Evolutionary conservation across 2,113 vertebrate species (phyloP).

Genomic region (Rhipidura dahli): DNA sequence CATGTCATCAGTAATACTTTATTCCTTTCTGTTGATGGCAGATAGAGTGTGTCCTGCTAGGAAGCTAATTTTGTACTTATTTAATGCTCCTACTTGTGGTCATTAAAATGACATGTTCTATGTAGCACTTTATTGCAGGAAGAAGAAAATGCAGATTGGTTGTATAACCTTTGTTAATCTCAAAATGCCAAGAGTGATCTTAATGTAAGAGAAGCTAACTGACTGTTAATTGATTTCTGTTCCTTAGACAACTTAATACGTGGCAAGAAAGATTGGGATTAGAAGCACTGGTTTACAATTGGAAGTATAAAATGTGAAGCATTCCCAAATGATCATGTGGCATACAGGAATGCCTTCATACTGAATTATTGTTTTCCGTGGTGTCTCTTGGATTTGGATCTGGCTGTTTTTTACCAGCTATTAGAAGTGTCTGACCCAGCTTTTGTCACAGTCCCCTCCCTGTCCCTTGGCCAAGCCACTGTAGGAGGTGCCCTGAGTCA

Average conservation of each 20-base stretch:
- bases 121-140: slow-evolving; percentile 80
- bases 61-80: slow-evolving; percentile 72
- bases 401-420: not conserved
- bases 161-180: slow-evolving; percentile 47
- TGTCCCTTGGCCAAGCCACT: slow-evolving; percentile 12
- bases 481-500: not conserved
- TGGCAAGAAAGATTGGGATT: slow-evolving; percentile 29
- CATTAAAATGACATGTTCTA: slow-evolving; percentile 76
- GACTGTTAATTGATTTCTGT: slow-evolving; percentile 41
- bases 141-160: slow-evolving; percentile 61
- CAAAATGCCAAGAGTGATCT: slow-evolving; percentile 46
- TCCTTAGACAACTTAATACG: slow-evolving; percentile 53
- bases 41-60: slow-evolving; percentile 63
- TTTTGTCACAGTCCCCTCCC: slow-evolving; percentile 1
- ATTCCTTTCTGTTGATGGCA: slow-evolving; percentile 62
- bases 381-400: not conserved
- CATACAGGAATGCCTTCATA: slow-evolving; percentile 32
- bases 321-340: not conserved
- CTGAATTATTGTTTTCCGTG: not conserved
- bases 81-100: slow-evolving; percentile 75
- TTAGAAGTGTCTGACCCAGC: not conserved
- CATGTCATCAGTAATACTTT: slow-evolving; percentile 29
- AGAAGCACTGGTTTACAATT: slow-evolving; percentile 23
- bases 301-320: slow-evolving; percentile 26
- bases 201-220: slow-evolving; percentile 31